Conservation (phyloP, 2,888 invertebrate species). For the Chironomus tentans region DNA sequence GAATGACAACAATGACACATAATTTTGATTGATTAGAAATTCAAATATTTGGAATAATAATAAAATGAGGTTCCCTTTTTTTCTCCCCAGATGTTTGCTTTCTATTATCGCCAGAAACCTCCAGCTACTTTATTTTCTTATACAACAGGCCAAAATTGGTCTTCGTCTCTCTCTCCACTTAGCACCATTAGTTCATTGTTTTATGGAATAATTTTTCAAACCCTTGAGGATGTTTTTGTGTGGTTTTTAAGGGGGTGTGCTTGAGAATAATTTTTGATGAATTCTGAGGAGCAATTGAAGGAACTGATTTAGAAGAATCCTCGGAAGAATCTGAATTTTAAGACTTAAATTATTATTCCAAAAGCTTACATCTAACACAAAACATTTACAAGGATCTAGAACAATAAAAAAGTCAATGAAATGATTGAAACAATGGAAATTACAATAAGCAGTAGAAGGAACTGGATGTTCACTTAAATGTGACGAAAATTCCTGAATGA, state of each 20-base stretch:
- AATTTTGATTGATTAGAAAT: slow-evolving; percentile 26
- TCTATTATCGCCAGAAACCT: not conserved
- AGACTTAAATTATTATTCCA: too few species aligned
- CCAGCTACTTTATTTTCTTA: not conserved
- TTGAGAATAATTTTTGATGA: too few species aligned
- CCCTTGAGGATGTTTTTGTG: too few species aligned
- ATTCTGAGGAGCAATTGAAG: too few species aligned
- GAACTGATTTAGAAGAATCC: too few species aligned
- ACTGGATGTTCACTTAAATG: not conserved
- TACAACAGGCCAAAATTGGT: too few species aligned
- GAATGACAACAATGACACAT: slow-evolving; percentile 15
- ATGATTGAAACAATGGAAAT: not conserved
- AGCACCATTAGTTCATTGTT: not conserved
- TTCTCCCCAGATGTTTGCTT: not conserved
- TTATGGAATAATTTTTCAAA: not conserved
- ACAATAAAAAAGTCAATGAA: not conserved
- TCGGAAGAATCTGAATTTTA: too few species aligned
- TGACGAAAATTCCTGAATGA: too few species aligned
- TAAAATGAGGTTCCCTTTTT: not conserved
- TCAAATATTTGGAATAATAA: slow-evolving; percentile 21
- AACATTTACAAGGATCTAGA: not conserved
- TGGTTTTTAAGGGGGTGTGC: too few species aligned
- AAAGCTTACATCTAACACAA: too few species aligned
- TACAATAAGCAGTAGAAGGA: not conserved
- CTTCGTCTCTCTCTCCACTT: not conserved